A percentile compares a stretch with the other conserved stretches of the same genome.
Evolutionary conservation across 2,888 invertebrate genomes (phyloP).

Genomic region (Kuschelorhynchus macadamiae): DNA sequence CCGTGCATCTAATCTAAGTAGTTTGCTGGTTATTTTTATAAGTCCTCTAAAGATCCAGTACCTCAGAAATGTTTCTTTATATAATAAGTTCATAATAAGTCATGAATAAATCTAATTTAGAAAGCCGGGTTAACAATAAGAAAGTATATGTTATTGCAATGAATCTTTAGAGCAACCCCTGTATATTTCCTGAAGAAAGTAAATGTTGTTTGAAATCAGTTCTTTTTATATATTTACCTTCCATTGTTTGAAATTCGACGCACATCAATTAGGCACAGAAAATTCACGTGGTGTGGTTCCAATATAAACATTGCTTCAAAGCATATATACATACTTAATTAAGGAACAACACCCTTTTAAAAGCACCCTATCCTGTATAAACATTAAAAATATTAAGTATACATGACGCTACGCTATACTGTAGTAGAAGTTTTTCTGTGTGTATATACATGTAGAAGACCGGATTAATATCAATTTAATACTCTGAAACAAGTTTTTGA

Average conservation of each 20-base stretch:
- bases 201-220: no score
- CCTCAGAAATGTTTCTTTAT: no score
- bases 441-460: neutral
- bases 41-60: no score
- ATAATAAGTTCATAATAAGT: no score
- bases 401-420: conserved; percentile 3
- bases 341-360: conserved; percentile 23
- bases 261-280: neutral
- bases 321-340: conserved; percentile 8
- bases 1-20: no score
- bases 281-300: no score
- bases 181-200: no score
- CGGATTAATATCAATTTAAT: conserved; percentile 18
- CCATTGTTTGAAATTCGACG: conserved; percentile 4
- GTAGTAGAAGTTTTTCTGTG: neutral
- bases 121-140: no score
- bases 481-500: conserved; percentile 13
- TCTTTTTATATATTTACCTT: neutral
- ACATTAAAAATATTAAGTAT: conserved; percentile 12
- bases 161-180: no score
- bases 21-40: no score
- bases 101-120: no score
- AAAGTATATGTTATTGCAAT: no score
- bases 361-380: conserved; percentile 19
- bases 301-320: neutral